Conservation (phyloP, 2,888 invertebrate genomes). For the Carabus problematicus region DNA sequence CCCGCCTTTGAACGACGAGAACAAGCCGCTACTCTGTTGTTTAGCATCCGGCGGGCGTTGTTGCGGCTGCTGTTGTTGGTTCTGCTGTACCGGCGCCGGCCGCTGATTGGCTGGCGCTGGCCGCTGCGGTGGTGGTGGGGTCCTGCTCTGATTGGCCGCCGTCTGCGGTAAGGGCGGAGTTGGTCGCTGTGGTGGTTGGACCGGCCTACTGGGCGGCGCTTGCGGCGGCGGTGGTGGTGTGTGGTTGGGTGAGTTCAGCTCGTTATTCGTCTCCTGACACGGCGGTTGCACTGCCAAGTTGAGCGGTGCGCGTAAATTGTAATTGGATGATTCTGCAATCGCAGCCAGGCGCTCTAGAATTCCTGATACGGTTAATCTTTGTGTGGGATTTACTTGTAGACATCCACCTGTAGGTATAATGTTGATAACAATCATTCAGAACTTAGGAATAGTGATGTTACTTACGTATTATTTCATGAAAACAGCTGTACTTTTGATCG, state of each 20-base stretch:
- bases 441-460: constrained; percentile 46
- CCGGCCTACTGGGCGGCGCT: constrained; percentile 49
- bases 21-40: constrained; percentile 66
- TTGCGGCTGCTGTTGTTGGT: constrained; percentile 52
- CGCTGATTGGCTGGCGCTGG: constrained; percentile 51
- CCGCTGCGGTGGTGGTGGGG: constrained; percentile 52
- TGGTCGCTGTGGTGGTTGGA: constrained; percentile 53
- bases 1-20: constrained; percentile 89
- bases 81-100: constrained; percentile 48
- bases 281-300: constrained; percentile 58
- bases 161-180: constrained; percentile 52
- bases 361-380: constrained; percentile 79
- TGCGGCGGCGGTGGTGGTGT: constrained; percentile 52
- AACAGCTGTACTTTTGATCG: constrained; percentile 82
- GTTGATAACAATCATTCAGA: not conserved
- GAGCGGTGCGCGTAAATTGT: constrained; percentile 82
- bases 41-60: constrained; percentile 41
- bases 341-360: constrained; percentile 87
- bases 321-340: constrained; percentile 84
- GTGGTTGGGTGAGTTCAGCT: constrained; percentile 46
- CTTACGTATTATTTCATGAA: constrained; percentile 89
- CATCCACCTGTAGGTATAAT: constrained; percentile 71
- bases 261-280: constrained; percentile 28
- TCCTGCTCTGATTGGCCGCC: constrained; percentile 52
- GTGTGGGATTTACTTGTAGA: constrained; percentile 81